A percentile compares a stretch with the other conserved stretches of the same genome.
These are phyloP conservation scores for Calyptommatus sinebrachiatus DNA, from an alignment of 2,113 vertebrate species.

Conservation along the genomic window DNA sequence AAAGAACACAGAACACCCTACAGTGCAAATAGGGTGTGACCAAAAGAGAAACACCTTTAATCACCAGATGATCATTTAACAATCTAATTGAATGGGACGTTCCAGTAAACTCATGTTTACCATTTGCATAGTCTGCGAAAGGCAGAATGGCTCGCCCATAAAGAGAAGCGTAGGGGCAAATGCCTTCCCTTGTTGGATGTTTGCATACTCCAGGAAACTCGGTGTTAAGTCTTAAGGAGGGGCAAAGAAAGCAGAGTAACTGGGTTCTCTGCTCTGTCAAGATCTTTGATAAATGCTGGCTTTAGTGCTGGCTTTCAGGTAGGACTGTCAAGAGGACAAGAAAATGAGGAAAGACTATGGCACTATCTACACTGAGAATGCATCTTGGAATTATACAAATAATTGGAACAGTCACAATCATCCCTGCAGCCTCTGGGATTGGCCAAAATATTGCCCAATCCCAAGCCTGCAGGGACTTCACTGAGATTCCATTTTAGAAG, in stretches of 20 bases:
- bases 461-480: too few species aligned
- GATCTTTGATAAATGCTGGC: constrained; percentile 17
- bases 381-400: too few species aligned
- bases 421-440: too few species aligned
- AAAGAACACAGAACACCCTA: not conserved
- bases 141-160: not conserved
- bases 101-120: not conserved
- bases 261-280: accelerated
- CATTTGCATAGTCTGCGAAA: not conserved
- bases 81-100: too few species aligned
- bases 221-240: not conserved
- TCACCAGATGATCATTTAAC: not conserved
- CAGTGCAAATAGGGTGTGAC: not conserved
- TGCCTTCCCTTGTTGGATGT: not conserved
- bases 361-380: too few species aligned
- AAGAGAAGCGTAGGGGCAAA: not conserved
- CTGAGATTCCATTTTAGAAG: too few species aligned
- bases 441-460: too few species aligned
- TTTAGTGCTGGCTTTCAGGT: constrained; percentile 10
- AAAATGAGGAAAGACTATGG: not conserved
- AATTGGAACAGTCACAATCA: too few species aligned
- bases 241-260: not conserved
- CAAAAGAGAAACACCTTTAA: not conserved
- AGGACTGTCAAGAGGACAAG: not conserved
- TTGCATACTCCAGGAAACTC: not conserved